Conservation (phyloP, 2,888 invertebrate genomes). For the Pasiphila rectangulata region DNA sequence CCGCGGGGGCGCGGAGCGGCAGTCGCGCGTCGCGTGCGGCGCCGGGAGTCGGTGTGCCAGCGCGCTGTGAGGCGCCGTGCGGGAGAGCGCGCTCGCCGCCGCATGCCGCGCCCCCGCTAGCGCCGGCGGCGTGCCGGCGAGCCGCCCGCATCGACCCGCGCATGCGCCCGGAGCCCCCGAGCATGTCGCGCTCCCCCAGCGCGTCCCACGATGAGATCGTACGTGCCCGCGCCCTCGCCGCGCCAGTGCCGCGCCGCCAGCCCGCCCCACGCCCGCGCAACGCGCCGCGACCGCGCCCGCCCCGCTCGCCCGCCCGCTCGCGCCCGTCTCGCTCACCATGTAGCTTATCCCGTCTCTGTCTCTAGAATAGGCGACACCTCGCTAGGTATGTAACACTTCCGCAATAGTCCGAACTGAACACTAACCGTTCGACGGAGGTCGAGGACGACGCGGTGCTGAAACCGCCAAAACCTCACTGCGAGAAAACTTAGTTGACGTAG, state of each 20-base stretch:
- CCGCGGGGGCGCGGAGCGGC: slow-evolving; percentile 33
- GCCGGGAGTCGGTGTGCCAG: slow-evolving; percentile 49
- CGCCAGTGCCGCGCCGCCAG: slow-evolving; percentile 1
- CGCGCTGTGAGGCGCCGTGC: slow-evolving; percentile 59
- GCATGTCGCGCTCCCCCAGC: slow-evolving; percentile 27
- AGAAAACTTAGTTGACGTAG: no score
- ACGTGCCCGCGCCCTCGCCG: slow-evolving; percentile 21
- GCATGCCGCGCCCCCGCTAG: slow-evolving; percentile 48
- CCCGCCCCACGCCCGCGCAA: not conserved
- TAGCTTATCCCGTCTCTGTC: no score
- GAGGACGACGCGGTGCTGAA: no score
- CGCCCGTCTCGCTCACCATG: no score
- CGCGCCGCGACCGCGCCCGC: not conserved
- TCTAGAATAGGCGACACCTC: no score
- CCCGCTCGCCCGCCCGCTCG: no score
- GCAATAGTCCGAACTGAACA: no score
- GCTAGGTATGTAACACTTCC: no score
- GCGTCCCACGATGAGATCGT: slow-evolving; percentile 29
- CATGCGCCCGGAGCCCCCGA: slow-evolving; percentile 34
- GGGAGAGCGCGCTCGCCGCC: slow-evolving; percentile 54
- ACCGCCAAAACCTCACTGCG: no score
- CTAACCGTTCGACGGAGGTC: no score
- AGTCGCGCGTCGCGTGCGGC: slow-evolving; percentile 35
- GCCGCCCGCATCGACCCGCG: slow-evolving; percentile 43
- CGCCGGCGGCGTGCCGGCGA: slow-evolving; percentile 60